A percentile compares a stretch with the other conserved stretches of the same genome.
phyloP scores from a whole-genome alignment of 2,888 invertebrate species.

The Fragum whitleyi region DNA sequence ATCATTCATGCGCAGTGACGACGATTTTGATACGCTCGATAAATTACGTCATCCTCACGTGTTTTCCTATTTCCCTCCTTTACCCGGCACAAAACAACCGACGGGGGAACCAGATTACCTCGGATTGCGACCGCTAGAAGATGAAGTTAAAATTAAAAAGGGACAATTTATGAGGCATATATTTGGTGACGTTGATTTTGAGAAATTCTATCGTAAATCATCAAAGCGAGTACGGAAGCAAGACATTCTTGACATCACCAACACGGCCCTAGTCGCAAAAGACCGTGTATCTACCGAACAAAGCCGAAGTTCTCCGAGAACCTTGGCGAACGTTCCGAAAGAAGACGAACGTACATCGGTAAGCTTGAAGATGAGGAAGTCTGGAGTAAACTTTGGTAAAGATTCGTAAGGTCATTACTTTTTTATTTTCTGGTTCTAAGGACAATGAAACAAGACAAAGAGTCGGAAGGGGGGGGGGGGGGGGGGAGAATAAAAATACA shows the following conservation, averaged over 20 bases:
- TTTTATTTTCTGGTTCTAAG: no score
- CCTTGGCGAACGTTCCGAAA: constrained; percentile 14
- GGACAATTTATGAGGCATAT: constrained; percentile 69
- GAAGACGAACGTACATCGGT: constrained; percentile 51
- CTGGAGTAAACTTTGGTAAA: constrained; percentile 14
- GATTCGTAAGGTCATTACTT: not conserved
- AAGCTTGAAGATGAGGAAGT: constrained; percentile 50
- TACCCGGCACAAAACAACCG: constrained; percentile 33
- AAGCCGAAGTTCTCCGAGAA: not conserved
- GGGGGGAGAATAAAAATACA: no score
- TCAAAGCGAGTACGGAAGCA: constrained; percentile 13
- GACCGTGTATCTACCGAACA: not conserved
- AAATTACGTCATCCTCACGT: constrained; percentile 55
- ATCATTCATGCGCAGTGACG: constrained; percentile 21
- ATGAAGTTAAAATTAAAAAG: constrained; percentile 55
- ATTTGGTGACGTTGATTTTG: constrained; percentile 66
- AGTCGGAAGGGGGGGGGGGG: not conserved
- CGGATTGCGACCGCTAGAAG: constrained; percentile 50
- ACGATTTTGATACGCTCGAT: constrained; percentile 33
- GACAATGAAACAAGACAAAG: not conserved
- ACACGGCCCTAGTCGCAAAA: constrained; percentile 20
- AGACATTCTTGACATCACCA: not conserved
- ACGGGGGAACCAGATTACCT: constrained; percentile 17
- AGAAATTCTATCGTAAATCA: constrained; percentile 63
- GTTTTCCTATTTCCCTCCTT: constrained; percentile 68